Conservation (phyloP, 2,888 invertebrate genomes). For the Sphaeridia pumilis region DNA sequence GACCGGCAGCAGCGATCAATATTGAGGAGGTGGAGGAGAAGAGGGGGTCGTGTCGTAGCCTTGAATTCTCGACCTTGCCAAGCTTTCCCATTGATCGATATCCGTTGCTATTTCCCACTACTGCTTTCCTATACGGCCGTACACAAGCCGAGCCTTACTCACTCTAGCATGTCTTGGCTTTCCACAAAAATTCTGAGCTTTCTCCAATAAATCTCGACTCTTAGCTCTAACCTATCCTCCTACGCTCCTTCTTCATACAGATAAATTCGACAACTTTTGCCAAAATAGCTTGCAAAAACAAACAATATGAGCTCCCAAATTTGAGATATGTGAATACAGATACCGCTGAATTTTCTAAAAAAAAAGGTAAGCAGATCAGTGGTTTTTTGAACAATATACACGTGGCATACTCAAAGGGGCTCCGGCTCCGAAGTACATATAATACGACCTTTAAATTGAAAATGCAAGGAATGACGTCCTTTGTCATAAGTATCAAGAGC, state of each 20-base stretch:
- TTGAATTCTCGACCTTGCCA: constrained; percentile 33
- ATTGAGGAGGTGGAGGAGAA: constrained; percentile 36
- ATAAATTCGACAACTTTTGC: no score
- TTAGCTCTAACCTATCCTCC: neutral
- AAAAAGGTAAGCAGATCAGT: no score
- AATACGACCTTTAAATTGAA: no score
- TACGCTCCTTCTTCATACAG: neutral
- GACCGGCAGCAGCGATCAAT: constrained; percentile 28
- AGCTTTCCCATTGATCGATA: constrained; percentile 23
- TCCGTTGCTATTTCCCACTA: constrained; percentile 17
- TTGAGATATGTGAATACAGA: no score
- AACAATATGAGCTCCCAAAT: no score
- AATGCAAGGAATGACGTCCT: no score
- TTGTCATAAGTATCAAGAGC: no score
- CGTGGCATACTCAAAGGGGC: no score
- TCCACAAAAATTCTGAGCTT: neutral
- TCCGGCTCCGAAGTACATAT: no score
- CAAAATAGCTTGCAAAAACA: no score
- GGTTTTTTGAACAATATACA: no score
- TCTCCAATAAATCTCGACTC: neutral
- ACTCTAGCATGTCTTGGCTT: neutral
- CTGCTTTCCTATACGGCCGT: neutral
- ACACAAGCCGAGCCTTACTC: neutral
- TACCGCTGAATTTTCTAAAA: no score
- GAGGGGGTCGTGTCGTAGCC: constrained; percentile 36